These are phyloP conservation scores for Austrolebias charrua DNA, from an alignment of 2,797 vertebrate species.

Conservation along the genomic window DNA sequence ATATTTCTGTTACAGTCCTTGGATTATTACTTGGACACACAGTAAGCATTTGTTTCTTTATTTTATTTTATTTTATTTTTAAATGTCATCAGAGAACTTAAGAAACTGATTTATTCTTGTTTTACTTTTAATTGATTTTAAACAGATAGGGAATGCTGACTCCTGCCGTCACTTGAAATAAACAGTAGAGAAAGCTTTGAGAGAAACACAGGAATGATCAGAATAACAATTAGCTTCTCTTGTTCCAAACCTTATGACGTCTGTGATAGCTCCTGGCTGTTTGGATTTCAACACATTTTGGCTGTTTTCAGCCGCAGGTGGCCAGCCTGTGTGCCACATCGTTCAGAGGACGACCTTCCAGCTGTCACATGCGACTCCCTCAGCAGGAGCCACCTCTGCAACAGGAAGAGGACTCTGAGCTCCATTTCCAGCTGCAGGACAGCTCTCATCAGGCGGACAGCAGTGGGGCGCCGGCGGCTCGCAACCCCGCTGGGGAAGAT, in stretches of 20 bases:
- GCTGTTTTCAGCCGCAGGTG: conserved; percentile 73
- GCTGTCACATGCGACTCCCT: conserved; percentile 42
- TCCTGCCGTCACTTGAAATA: conserved; percentile 10
- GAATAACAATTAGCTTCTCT: conserved; percentile 18
- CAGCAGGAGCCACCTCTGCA: conserved; percentile 58
- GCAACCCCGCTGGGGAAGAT: conserved; percentile 39
- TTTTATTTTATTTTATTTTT: not conserved
- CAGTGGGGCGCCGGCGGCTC: conserved; percentile 8
- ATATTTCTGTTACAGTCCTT: not conserved
- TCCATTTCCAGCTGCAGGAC: conserved; percentile 24
- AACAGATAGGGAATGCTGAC: not conserved
- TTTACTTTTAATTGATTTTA: not conserved
- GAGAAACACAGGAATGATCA: conserved; percentile 20
- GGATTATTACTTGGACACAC: not conserved
- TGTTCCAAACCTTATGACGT: conserved; percentile 8
- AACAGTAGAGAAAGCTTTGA: conserved; percentile 3
- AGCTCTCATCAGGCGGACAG: conserved; percentile 7
- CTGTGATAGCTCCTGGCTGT: not conserved
- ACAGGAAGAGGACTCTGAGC: conserved; percentile 60
- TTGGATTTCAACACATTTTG: conserved; percentile 5
- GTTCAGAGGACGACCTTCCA: conserved; percentile 60
- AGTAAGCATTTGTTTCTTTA: not conserved
- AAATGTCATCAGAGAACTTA: not conserved
- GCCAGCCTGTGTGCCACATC: conserved; percentile 74
- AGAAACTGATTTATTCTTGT: not conserved